phyloP scores from a whole-genome alignment of 2,113 vertebrate species.

The Sylvilagus bachmani region DNA sequence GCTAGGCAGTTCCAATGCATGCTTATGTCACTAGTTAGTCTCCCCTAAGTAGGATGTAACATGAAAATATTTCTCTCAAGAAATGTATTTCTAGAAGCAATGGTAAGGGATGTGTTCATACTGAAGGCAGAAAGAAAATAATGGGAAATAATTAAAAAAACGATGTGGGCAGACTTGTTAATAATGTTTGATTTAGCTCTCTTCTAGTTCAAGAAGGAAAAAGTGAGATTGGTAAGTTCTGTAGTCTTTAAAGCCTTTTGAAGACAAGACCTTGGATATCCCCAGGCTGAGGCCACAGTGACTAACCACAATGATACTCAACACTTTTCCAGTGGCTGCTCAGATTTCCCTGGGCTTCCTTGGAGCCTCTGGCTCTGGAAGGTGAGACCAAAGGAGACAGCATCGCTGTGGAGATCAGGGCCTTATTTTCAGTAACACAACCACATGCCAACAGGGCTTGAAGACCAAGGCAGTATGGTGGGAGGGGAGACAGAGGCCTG shows the following conservation, averaged over 20 bases:
- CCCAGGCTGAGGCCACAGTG: not conserved
- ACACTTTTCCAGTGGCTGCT: not conserved
- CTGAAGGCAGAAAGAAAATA: conserved; percentile 67
- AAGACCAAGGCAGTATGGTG: not conserved
- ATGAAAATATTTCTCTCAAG: conserved; percentile 81
- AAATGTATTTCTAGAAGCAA: conserved; percentile 84
- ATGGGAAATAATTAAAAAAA: conserved; percentile 69
- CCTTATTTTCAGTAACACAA: not conserved
- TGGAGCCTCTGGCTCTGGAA: not conserved
- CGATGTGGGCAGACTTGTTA: conserved; percentile 72
- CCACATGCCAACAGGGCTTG: not conserved
- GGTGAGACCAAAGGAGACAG: not conserved
- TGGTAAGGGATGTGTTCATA: conserved; percentile 76
- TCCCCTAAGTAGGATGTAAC: conserved; percentile 83
- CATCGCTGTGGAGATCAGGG: not conserved
- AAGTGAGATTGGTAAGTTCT: conserved; percentile 46
- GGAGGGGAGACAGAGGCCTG: not conserved
- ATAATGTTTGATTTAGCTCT: conserved; percentile 78
- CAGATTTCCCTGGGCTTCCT: not conserved
- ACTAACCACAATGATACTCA: not conserved
- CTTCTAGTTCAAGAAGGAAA: conserved; percentile 62
- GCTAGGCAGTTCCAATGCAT: conserved; percentile 77
- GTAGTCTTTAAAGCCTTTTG: conserved; percentile 28
- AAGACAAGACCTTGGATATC: conserved; percentile 28
- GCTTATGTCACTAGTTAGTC: conserved; percentile 81